Evolutionary conservation across 1,140 invertebrate species (phyloP), one percentile per base, ranked within the genome.

Genomic region (Zaprionus gabonicus): DNA sequence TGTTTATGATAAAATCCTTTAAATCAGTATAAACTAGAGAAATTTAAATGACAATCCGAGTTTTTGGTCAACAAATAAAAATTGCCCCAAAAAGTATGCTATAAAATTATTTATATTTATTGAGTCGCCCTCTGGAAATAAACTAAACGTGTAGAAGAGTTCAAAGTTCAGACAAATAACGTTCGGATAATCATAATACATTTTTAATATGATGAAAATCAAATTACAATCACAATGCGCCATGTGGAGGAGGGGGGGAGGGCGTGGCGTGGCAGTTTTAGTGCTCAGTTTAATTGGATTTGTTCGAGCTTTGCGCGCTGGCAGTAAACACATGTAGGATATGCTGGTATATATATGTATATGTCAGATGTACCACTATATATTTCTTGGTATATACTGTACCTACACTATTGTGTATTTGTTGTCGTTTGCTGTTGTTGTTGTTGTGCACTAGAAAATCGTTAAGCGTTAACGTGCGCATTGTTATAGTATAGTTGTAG

Each of bases 401-500:
- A 23, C n/a, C 25, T 51, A 27, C 38, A 13, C 46, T 53, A 64
- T 74, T 31, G 51, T 56, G 36, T 62, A 72, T 41, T 59, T 60
- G 46, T 63, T 74, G 64, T 80, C 72, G 56, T 31, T 55, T 74
- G 64, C 72, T 76, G 64, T 76, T 76, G 56, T 59, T 60, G 46
- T 63, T 74, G 64, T 76, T 76, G 46, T 84, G 77, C 81, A 84
- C 83, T 83, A 83, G 77, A 84, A 83, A 83, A 77, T 84, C 81
- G 81, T 84, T 84, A 84, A 64, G 72, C 72, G 72, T 70, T 64
- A 75, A 75, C 72, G 25, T 63, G 51, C 58, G 58, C 44, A 64
- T 75, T 75, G 67, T 70, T 74, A 44, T 66, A 66, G 53, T 66
- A 23, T 66, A 23, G 62, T 51, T 66, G 62, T 65, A 55, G 64